phyloP scores from a whole-genome alignment of 30 jellyfish, hydroid and myxozoan genomes.

The Hydra vulgaris region DNA sequence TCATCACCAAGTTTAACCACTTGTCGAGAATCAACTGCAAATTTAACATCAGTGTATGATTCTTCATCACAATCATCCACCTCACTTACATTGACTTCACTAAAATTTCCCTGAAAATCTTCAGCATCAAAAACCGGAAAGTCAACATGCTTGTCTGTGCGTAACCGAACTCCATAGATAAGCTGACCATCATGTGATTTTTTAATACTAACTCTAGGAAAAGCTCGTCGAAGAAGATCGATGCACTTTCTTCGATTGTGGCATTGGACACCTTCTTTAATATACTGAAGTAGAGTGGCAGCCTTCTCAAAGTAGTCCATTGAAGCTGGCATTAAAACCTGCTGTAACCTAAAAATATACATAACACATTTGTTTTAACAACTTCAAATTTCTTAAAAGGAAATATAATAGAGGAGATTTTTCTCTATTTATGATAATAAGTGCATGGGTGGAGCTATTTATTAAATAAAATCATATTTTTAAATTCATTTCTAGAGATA shows the following conservation, averaged over 20 bases:
- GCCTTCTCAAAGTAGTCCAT: slow-evolving; percentile 10
- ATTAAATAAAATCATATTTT: too few relatives aligned
- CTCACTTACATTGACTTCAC: slow-evolving; percentile 14
- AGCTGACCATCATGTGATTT: slow-evolving; percentile 2
- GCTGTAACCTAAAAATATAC: neutral
- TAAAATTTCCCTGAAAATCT: slow-evolving; percentile 18
- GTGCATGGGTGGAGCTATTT: too few relatives aligned
- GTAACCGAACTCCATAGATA: slow-evolving; percentile 12
- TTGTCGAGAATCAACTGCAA: too few relatives aligned
- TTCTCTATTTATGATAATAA: too few relatives aligned
- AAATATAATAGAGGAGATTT: too few relatives aligned
- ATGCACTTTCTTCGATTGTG: neutral
- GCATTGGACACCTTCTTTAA: slow-evolving; percentile 1
- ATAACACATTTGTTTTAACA: too few relatives aligned
- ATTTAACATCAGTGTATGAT: too few relatives aligned
- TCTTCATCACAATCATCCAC: too few relatives aligned
- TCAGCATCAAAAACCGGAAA: slow-evolving; percentile 11
- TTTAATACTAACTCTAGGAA: slow-evolving; percentile 4
- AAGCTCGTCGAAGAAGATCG: slow-evolving; percentile 6
- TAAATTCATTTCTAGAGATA: too few relatives aligned
- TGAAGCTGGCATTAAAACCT: neutral
- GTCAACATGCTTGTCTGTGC: slow-evolving; percentile 6
- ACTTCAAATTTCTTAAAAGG: too few relatives aligned
- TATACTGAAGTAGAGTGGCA: neutral
- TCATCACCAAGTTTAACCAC: too few relatives aligned